Evolutionary conservation across 1,140 invertebrate species (phyloP), one percentile per base, ranked within the genome.

Genomic region (Trichomalopsis sarcophagae): DNA sequence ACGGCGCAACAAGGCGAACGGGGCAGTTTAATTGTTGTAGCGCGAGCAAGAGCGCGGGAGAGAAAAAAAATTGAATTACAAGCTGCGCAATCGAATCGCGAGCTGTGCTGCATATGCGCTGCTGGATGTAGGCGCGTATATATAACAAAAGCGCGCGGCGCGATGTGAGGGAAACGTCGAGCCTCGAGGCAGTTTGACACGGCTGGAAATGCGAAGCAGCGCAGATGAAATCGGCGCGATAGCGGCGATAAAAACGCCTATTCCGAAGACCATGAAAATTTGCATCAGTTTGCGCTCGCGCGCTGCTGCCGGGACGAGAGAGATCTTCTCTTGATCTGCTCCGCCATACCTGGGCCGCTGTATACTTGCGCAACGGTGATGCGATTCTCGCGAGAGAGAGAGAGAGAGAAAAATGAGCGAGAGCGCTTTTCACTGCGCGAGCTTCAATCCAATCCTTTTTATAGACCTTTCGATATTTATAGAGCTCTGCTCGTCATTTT

Each of bases 391-490:
- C 73, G 44, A 80, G 50, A 11, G 73, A 50, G 40, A 40, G 27
- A 27, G 27, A 27, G 27, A 27, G 27, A 27, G 27, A 36, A 75
- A 75, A 86, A 77, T 85, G 71, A 82, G 74, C 80, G 62, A 85
- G 23, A 7, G 40, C 55, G 74, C 40, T 85, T 85, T 86, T 85
- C 68, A 82, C 71, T 50, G 82, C 30, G 77, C 27, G 27, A 27
- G 27, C 84, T 62, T 62, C 55, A 85, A 73, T 84, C 78, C 77
- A 81, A 83, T 84, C 71, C 74, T 80, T 86, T 86, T 86, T 86
- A 86, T 86, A 69, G 82, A 86, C 82, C 40, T 86, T 84, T 81
- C 73, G 50, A 84, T 86, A 79, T 86, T 81, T 81, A 86, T 83
- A 83, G 75, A 77, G 82, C 30, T 30, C 44, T n/a, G 82, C 74